A percentile compares a stretch with the other conserved stretches of the same genome.
Conservation (phyloP, 2,113 vertebrate species). For the Tylochromis polylepis region DNA sequence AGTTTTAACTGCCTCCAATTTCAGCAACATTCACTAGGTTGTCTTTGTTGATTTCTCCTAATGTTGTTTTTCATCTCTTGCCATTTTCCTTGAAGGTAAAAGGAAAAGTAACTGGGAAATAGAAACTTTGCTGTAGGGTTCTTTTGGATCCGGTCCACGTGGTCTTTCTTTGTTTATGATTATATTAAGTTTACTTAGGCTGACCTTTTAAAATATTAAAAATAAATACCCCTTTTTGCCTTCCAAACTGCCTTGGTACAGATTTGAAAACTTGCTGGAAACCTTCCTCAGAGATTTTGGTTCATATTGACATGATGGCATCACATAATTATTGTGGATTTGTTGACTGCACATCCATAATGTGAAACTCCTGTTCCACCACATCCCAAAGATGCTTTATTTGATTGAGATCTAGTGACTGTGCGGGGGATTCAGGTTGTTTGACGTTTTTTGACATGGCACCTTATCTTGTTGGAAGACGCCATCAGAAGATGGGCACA, state of each 20-base stretch:
- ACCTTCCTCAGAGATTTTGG: not conserved
- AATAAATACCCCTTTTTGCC: not conserved
- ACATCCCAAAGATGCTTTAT: not conserved
- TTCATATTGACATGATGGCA: not conserved
- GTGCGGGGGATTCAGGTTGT: not conserved
- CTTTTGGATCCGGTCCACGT: not conserved
- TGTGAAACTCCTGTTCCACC: not conserved
- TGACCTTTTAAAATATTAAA: not conserved
- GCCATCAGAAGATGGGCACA: not conserved
- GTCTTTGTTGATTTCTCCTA: not conserved
- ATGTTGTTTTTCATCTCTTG: not conserved
- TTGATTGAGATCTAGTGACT: not conserved
- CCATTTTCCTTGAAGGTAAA: not conserved
- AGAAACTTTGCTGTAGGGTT: not conserved
- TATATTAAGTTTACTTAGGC: not conserved
- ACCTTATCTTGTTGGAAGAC: not conserved
- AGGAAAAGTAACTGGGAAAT: not conserved
- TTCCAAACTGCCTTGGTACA: not conserved
- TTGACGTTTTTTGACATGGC: not conserved
- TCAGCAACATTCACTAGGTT: not conserved
- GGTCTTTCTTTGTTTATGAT: not conserved
- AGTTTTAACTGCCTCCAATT: not conserved
- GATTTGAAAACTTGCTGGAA: too few species aligned
- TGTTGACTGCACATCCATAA: not conserved
- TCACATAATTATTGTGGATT: not conserved